Base-by-base conservation (phyloP, 2,888 invertebrate genomes). In the Conistra vaccinii region DNA sequence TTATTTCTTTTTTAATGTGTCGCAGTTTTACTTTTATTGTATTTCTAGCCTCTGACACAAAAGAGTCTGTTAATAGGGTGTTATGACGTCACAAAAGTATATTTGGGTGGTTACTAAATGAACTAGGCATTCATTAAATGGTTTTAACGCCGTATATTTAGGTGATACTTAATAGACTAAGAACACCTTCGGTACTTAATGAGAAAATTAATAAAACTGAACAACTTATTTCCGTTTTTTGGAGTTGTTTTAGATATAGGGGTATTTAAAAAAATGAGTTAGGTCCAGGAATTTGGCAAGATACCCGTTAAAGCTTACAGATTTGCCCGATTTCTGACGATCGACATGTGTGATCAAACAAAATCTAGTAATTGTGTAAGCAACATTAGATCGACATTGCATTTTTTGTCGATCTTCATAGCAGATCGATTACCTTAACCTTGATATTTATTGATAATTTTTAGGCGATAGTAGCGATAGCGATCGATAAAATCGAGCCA, bases 1-100 rank as follows among this genome's bases (percentile, higher is more conserved):
- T n/a, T 39, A 29, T 60, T 39, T 48, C 20, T 70, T 67, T 70
- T 67, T 35, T 48, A 29, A 32, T 29, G 57, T 63, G n/a, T 76
- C 4, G 9, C 23, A 26, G 3, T 42, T 61, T 42, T 14, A 35
- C 5, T 39, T 58, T 51, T 20, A 14, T 70, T 58, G n/a, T 58
- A 32, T 61, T 53, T 71, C 53, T 35, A 45, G 35, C 53, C 23
- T 62, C 0, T 57, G 58, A 48, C 70, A 12, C n/a, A 51, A 29
- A 35, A 2, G 10, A 23, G 60, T 45, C 6, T 69, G 23, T 26
- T 45, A 32, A n/a, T 10, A 12, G 0, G 17, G 35, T 45, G 9
- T 14, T 26, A 29, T 60, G 23, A 23, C 48, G 29, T 73, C 69
- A 69, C 1, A 51, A 35, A 58, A 26, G 35, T 72, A 17, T 72